These are phyloP conservation scores for Dicaeum eximium DNA, from an alignment of 2,113 vertebrate genomes.

Conservation along the genomic window DNA sequence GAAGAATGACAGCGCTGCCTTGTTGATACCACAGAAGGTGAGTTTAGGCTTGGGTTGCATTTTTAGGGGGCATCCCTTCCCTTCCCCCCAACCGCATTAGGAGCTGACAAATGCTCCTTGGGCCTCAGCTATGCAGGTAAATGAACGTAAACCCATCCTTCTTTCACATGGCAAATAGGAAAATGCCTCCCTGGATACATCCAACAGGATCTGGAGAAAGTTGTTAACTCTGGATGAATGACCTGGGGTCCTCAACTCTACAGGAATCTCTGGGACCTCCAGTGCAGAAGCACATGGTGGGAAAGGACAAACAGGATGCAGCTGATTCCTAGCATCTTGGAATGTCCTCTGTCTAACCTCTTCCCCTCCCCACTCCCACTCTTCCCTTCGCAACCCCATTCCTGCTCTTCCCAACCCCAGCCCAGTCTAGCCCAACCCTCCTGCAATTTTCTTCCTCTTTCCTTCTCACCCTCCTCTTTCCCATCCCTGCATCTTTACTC, in stretches of 20 bases:
- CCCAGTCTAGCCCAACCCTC: not conserved
- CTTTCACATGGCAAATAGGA: too few relatives aligned
- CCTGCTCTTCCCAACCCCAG: not conserved
- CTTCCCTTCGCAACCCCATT: not conserved
- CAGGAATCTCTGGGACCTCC: fast-evolving
- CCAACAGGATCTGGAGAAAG: too few relatives aligned
- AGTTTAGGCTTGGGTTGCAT: fast-evolving
- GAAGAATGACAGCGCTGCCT: fast-evolving
- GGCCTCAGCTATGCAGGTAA: not conserved
- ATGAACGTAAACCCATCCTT: not conserved
- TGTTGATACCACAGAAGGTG: too few relatives aligned
- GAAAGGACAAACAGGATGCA: fast-evolving
- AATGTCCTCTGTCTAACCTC: not conserved
- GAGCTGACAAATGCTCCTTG: not conserved
- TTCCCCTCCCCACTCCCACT: not conserved
- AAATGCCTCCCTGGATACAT: fast-evolving
- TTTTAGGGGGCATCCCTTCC: fast-evolving
- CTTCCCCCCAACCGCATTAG: not conserved
- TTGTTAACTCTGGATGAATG: not conserved
- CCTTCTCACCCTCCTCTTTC: not conserved
- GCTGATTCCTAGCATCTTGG: fast-evolving
- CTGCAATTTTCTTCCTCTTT: not conserved
- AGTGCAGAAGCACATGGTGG: not conserved
- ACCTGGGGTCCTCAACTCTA: not conserved
- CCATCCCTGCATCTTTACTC: not conserved